phyloP scores from a whole-genome alignment of 2,888 invertebrate species.

The Oxystoma pomonae region DNA sequence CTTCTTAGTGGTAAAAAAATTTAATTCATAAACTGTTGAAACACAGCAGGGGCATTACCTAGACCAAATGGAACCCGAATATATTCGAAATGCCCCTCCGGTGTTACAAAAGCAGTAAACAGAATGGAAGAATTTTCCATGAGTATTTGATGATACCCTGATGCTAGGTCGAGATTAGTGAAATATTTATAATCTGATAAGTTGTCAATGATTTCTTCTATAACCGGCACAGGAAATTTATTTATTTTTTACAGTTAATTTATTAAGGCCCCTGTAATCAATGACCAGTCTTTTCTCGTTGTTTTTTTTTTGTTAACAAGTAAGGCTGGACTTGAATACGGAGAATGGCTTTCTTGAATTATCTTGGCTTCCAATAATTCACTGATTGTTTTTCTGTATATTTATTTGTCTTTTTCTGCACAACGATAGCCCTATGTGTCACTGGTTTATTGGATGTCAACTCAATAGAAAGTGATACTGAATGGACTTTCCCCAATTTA shows the following conservation, averaged over 20 bases:
- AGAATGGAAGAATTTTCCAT: not conserved
- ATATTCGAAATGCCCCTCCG: constrained; percentile 1
- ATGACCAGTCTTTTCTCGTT: constrained; percentile 17
- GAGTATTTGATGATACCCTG: constrained; percentile 8
- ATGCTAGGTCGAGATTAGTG: constrained; percentile 25
- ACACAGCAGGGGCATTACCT: constrained; percentile 16
- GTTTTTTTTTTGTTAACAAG: constrained; percentile 16
- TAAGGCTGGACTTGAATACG: constrained; percentile 15
- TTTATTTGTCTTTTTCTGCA: constrained; percentile 18
- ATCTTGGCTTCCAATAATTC: constrained; percentile 15
- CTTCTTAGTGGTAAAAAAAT: constrained; percentile 12
- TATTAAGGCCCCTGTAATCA: constrained; percentile 20
- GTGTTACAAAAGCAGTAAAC: too few relatives aligned
- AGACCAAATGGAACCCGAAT: constrained; percentile 8
- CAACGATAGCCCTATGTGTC: too few relatives aligned
- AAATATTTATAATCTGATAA: constrained; percentile 24
- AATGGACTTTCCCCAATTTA: too few relatives aligned
- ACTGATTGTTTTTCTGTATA: constrained; percentile 9
- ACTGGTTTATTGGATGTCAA: too few relatives aligned
- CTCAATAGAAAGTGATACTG: too few relatives aligned
- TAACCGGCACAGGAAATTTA: constrained; percentile 19
- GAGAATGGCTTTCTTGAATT: constrained; percentile 15
- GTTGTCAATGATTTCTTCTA: constrained; percentile 24
- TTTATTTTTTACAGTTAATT: constrained; percentile 15
- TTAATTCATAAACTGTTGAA: constrained; percentile 20